phyloP scores from a whole-genome alignment of 2,797 vertebrate genomes.

The Gymnothorax reevesii region DNA sequence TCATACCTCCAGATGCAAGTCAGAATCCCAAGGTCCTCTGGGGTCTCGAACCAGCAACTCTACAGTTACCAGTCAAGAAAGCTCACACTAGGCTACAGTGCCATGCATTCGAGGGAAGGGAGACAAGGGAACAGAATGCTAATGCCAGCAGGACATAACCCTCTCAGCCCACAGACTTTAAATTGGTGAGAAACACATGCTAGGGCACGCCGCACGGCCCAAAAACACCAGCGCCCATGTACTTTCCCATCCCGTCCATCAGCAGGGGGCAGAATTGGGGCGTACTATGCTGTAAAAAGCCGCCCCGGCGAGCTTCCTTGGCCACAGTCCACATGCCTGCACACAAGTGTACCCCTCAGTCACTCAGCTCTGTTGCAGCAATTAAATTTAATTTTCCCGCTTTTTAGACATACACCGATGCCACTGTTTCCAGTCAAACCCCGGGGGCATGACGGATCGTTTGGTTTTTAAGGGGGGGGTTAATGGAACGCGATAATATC shows the following conservation, averaged over 20 bases:
- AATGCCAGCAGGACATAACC: not conserved
- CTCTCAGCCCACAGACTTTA: not conserved
- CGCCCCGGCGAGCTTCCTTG: not conserved
- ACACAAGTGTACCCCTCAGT: not conserved
- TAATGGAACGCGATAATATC: constrained; percentile 5
- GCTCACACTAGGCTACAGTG: no score
- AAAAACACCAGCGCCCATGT: not conserved
- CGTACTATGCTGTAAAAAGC: constrained; percentile 55
- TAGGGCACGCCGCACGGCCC: not conserved
- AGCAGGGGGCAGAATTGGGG: constrained; percentile 35
- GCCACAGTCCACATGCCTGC: not conserved
- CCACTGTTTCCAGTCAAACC: not conserved
- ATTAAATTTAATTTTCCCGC: not conserved
- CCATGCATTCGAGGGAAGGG: no score
- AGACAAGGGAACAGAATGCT: not conserved
- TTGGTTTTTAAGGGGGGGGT: not conserved
- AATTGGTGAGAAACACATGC: not conserved
- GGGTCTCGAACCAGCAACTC: no score
- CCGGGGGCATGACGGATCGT: not conserved
- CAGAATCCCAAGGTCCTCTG: no score
- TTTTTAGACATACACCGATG: not conserved
- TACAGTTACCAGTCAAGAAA: no score
- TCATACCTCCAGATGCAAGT: no score
- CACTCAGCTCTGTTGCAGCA: not conserved
- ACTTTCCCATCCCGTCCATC: constrained; percentile 9